Base-by-base conservation (phyloP, 2,113 vertebrate species). In the Lipotes vexillifer region DNA sequence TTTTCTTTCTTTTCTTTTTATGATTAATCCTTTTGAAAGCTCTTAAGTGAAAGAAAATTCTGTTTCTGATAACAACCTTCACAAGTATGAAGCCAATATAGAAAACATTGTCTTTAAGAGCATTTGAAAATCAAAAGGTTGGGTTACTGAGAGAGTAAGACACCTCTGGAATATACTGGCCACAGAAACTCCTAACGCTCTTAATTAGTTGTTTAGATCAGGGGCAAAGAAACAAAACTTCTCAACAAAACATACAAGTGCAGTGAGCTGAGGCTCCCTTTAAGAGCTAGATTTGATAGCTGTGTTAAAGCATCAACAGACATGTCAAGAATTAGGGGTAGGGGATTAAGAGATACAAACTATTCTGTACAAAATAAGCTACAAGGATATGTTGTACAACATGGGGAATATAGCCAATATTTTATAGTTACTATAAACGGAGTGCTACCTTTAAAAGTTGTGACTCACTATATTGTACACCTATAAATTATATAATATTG, bases 121-220 rank as follows among this genome's bases (percentile, higher is more conserved):
- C 83, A 23, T 78, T 81, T 83, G 33, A 94, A 82, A 38, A 90
- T 7, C 44, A 75, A 66, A 87, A 95, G 2, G 3, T 84, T 83
- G 89, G 81, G 15, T 36, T 84, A 88, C 9, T 89, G 33, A 90
- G 44, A 75, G 27, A 92, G 18, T 49, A 68, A 88, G 38, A 80
- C 88, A 63, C 7, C 18, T 88, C 41, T 85, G 72, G 20, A 61
- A 65, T 69, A 44, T 23, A 65, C 25, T 86, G 81, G 18, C 27
- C 36, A 59, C 33, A 75, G 88, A 86, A 96, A 77, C 49, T 52
- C 12, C 78, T 78, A 49, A 72, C 82, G 15, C 15, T 81, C n/a
- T 95, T 96, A 96, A 94, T 84, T 94, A 23, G 17, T 82, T 95
- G 17, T 96, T 94, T 85, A 91, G 17, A 61, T 82, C 14, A 87